Percentiles rank a stretch among this genome's conserved stretches.
Conservation (phyloP, 2,113 vertebrate genomes). For the Dryoscopus gambensis region DNA sequence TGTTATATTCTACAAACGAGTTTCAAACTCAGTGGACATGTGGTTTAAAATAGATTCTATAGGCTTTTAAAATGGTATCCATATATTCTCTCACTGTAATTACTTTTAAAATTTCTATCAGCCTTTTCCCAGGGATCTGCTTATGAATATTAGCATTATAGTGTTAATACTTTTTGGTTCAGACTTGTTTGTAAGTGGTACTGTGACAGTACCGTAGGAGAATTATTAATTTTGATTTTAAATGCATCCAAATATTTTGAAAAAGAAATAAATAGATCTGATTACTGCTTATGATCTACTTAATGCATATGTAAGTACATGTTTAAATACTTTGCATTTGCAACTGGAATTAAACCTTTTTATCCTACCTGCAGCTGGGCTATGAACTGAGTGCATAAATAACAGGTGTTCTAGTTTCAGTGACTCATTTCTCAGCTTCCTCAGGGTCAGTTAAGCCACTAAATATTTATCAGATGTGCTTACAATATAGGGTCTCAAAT, state of each 20-base stretch:
- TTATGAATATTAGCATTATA: not conserved
- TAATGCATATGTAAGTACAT: not conserved
- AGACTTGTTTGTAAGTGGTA: not conserved
- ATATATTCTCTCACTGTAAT: not conserved
- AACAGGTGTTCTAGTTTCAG: not conserved
- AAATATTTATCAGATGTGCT: not conserved
- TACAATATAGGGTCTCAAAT: not conserved
- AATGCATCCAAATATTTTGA: not conserved
- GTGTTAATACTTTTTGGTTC: not conserved
- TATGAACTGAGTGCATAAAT: not conserved
- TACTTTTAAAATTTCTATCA: not conserved
- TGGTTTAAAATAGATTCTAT: not conserved
- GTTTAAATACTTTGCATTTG: slow-evolving; percentile 11
- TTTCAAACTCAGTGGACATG: not conserved
- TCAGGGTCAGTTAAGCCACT: not conserved
- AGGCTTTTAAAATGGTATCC: not conserved
- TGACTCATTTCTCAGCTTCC: slow-evolving; percentile 5
- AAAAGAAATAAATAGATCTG: slow-evolving; percentile 12
- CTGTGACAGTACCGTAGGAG: not conserved
- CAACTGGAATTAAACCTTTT: not conserved
- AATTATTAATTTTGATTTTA: not conserved
- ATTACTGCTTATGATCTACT: not conserved
- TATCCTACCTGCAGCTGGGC: slow-evolving; percentile 23
- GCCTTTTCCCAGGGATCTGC: not conserved
- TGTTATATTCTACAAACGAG: not conserved